Evolutionary conservation across 1,140 invertebrate species (phyloP).

Genomic region (Drosophila albomicans): DNA sequence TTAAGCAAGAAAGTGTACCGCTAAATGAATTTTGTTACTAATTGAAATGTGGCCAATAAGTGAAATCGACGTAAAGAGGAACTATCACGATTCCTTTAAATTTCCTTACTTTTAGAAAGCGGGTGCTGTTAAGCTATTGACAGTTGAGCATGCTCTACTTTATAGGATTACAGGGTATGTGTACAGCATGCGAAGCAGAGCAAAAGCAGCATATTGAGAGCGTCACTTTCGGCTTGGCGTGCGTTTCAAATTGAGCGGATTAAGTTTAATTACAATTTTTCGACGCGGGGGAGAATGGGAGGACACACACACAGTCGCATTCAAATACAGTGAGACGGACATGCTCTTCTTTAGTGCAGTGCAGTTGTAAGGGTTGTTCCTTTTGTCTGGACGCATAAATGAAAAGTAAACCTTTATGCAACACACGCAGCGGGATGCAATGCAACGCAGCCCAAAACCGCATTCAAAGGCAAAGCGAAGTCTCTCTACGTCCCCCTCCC

Average conservation of each 20-base stretch:
- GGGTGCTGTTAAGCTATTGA: too few species aligned
- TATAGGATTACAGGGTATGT: constrained; percentile 29
- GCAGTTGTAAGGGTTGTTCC: constrained; percentile 73
- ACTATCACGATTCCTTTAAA: too few species aligned
- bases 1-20: too few species aligned
- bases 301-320: background rate
- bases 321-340: background rate
- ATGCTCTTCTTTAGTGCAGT: constrained; percentile 37
- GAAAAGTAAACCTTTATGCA: constrained; percentile 80
- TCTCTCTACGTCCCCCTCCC: too few species aligned
- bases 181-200: constrained; percentile 16
- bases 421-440: constrained; percentile 65
- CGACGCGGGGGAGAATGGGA: constrained; percentile 31
- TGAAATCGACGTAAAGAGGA: too few species aligned
- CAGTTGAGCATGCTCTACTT: background rate
- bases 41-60: too few species aligned
- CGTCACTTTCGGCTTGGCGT: constrained; percentile 63
- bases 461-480: constrained; percentile 24
- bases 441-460: constrained; percentile 46
- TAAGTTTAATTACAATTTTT: constrained; percentile 85
- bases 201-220: constrained; percentile 26
- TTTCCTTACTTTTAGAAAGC: too few species aligned
- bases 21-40: too few species aligned
- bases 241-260: constrained; percentile 84
- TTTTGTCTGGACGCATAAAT: constrained; percentile 66